phyloP scores from a whole-genome alignment of 2,888 invertebrate species.

The Agrochola circellaris region DNA sequence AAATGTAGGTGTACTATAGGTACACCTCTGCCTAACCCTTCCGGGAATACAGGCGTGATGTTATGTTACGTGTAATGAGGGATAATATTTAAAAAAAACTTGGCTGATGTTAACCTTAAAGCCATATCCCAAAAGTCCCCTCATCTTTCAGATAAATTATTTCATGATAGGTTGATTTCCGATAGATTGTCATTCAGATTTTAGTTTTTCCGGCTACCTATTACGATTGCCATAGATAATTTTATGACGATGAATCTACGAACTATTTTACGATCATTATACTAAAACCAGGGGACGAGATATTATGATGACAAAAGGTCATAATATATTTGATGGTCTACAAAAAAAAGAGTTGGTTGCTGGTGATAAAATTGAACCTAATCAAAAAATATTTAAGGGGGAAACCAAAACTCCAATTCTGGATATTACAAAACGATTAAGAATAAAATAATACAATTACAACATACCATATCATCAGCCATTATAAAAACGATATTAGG shows the following conservation, averaged over 20 bases:
- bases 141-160: background rate
- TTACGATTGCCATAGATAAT: background rate
- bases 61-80: too few species aligned
- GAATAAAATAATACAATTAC: background rate
- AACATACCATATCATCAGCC: conserved; percentile 95
- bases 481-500: conserved; percentile 94
- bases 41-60: too few species aligned
- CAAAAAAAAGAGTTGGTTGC: background rate
- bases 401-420: background rate
- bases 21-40: too few species aligned
- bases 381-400: background rate
- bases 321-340: background rate
- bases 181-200: background rate
- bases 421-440: background rate
- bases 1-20: too few species aligned
- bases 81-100: background rate
- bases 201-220: background rate
- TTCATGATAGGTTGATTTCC: background rate
- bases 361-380: background rate
- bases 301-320: background rate
- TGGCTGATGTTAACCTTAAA: background rate
- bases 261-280: conserved; percentile 3
- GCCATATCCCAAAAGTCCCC: background rate
- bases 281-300: background rate
- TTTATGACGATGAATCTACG: background rate